Evolutionary conservation across 1,140 invertebrate species (phyloP), one percentile per base, ranked within the genome.

Genomic region (Pygmarrhopalites habei): DNA sequence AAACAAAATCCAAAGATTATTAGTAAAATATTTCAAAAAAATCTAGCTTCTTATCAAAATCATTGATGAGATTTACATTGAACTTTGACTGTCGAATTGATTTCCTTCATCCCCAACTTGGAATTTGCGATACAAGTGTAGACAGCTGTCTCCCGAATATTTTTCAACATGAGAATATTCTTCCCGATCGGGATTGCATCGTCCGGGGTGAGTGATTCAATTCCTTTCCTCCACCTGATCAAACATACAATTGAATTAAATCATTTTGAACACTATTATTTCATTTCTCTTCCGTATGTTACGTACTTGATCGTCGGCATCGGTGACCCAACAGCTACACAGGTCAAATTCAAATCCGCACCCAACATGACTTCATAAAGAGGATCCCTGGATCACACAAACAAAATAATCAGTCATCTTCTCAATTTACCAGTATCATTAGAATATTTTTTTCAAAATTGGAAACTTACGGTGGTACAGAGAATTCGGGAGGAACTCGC

Each of bases 101-200:
- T 79, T 72, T 96, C 91, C 55, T 97, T 94, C 70, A 89, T 85
- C 17, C 95, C 95, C 19, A 97, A 81, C 2, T 90, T 90, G 65
- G 91, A 95, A n/a, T 88, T 85, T 0, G 95, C 95, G 39, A 94
- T 86, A 75, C 95, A 71, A 0, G 94, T 98, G 79, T 95, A 98
- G 77, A 97, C 98, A 7, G 88, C 90, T 0, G 91, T 91, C 73
- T 95, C 88, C 66, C 88, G 82, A 43, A 98, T 90, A 72, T 95
- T 85, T 15, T 82, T 85, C 65, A 98, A 74, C 61, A 85, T 81
- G 21, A 99, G 79, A 14, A 94, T 86, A 79, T 97, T 98, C 47
- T 82, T 82, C 0, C 89, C 89, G 15, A 91, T 84, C 0, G 88
- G 88, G 43, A 90, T 82, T 67, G 90, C 85, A 75, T 92, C 88